Percentiles rank a stretch among this genome's conserved stretches.
These are phyloP conservation scores for Danio rerio DNA, from an alignment of 2,113 vertebrate species.

Conservation along the genomic window DNA sequence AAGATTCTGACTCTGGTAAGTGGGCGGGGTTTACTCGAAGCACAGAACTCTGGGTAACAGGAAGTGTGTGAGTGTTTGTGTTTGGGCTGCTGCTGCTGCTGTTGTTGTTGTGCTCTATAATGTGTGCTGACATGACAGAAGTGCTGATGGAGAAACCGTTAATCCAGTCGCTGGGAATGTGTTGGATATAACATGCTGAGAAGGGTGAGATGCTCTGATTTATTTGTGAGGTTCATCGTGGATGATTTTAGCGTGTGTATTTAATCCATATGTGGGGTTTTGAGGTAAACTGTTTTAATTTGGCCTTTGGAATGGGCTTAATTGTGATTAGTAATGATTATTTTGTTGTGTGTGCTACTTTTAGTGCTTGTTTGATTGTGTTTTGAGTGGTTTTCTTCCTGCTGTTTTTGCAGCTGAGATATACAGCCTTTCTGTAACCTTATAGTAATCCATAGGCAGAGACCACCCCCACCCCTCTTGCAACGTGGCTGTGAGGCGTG, in stretches of 20 bases:
- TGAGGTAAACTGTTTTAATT: too few species aligned
- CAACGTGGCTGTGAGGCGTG: conserved; percentile 48
- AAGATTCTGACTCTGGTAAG: conserved; percentile 96
- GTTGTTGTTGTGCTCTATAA: conserved; percentile 7
- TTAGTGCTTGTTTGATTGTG: conserved; percentile 11
- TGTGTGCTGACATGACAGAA: conserved; percentile 40
- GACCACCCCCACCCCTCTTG: not conserved
- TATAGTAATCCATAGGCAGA: conserved; percentile 36
- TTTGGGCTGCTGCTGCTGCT: conserved; percentile 38
- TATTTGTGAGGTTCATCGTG: conserved; percentile 51
- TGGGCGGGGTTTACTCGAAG: not conserved
- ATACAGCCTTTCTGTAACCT: conserved; percentile 1
- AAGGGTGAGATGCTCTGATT: conserved; percentile 66
- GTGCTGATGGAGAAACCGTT: conserved; percentile 52
- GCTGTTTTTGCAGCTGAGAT: not conserved
- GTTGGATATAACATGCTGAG: conserved; percentile 55
- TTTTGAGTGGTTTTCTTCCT: conserved; percentile 26
- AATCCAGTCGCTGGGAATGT: conserved; percentile 58
- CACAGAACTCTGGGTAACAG: conserved; percentile 42
- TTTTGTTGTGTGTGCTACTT: not conserved
- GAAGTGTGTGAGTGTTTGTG: conserved; percentile 43
- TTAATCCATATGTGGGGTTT: not conserved
- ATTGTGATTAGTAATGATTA: too few species aligned
- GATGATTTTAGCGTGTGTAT: not conserved
- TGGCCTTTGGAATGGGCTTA: too few species aligned